Evolutionary conservation across 2,888 invertebrate species (phyloP).

Genomic region (Mesorhabditis belari): DNA sequence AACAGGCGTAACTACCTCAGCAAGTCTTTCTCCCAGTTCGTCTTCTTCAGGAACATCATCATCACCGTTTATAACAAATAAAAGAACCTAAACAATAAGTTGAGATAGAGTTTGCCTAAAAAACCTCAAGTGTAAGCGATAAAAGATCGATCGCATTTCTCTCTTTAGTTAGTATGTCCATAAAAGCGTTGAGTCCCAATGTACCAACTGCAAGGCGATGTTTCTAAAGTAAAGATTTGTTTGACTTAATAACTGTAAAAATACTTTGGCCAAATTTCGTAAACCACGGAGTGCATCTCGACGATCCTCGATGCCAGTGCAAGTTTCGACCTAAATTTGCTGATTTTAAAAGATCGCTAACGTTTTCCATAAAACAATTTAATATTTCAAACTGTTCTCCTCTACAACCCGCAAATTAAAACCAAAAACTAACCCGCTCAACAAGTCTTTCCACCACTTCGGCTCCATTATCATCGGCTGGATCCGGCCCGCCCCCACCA

Average conservation of each 20-base stretch:
- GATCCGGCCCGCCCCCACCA: conserved; percentile 26
- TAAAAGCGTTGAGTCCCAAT: conserved; percentile 71
- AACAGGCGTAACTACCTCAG: too few species aligned
- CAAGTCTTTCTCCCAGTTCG: conserved; percentile 57
- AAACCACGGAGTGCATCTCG: conserved; percentile 91
- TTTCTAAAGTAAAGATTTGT: conserved; percentile 62
- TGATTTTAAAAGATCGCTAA: too few species aligned
- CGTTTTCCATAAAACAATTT: background rate
- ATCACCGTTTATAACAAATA: conserved; percentile 65
- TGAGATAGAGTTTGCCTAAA: conserved; percentile 64
- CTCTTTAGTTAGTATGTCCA: conserved; percentile 75
- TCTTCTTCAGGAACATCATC: conserved; percentile 53
- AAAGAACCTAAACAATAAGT: background rate
- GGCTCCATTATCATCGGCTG: conserved; percentile 33
- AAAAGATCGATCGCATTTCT: conserved; percentile 82
- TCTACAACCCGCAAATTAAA: background rate
- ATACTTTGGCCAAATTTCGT: conserved; percentile 65
- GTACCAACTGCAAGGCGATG: conserved; percentile 93
- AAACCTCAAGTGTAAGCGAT: conserved; percentile 81
- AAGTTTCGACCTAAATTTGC: conserved; percentile 71
- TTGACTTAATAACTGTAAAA: background rate
- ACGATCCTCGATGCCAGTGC: conserved; percentile 85
- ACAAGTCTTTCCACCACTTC: conserved; percentile 75
- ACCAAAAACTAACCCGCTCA: conserved; percentile 62
- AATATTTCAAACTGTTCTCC: background rate